phyloP scores from a whole-genome alignment of 2,113 vertebrate species.

The Macrotis lagotis region DNA sequence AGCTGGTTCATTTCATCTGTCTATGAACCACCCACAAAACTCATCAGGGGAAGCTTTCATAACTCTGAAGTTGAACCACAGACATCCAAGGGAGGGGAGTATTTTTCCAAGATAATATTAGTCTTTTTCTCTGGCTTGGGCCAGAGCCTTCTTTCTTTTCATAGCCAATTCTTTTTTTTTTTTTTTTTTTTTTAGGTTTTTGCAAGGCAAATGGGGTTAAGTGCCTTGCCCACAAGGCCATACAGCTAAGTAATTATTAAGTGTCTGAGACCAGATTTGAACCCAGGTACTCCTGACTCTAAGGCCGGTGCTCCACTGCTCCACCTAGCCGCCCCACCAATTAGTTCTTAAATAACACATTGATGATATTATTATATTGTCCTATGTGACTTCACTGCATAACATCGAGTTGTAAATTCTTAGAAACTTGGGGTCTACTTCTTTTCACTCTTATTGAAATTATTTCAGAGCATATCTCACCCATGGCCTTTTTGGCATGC shows the following conservation, averaged over 20 bases:
- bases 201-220: too few relatives aligned
- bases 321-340: too few relatives aligned
- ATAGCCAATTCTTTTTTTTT: too few relatives aligned
- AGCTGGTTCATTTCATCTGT: conserved; percentile 2
- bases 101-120: conserved; percentile 5
- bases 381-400: neutral
- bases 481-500: conserved; percentile 33
- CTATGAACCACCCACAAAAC: neutral
- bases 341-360: neutral
- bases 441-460: neutral
- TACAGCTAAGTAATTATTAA: too few relatives aligned
- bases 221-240: too few relatives aligned
- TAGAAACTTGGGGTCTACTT: neutral
- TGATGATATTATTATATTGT: neutral
- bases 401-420: neutral
- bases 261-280: too few relatives aligned
- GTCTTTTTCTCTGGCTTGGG: conserved; percentile 9
- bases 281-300: too few relatives aligned
- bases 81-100: neutral
- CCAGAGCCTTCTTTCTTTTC: neutral
- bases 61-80: neutral
- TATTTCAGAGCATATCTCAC: neutral
- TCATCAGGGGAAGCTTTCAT: neutral
- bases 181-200: too few relatives aligned
- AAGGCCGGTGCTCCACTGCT: too few relatives aligned